A percentile compares a stretch with the other conserved stretches of the same genome.
These are phyloP conservation scores for Grus americana DNA, from an alignment of 2,113 vertebrate genomes.

Conservation along the genomic window DNA sequence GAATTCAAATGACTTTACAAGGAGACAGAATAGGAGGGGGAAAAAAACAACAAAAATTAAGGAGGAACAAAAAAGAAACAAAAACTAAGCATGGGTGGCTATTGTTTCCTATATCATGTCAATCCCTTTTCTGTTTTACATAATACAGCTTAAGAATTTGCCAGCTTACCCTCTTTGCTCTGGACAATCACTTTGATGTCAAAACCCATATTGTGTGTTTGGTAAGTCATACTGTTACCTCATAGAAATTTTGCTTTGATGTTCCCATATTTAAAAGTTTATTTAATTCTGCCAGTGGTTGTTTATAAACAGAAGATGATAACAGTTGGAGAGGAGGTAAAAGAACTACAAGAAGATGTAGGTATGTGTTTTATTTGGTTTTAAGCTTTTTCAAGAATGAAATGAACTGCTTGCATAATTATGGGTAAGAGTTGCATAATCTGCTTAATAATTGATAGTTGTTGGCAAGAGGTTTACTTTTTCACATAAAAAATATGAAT, in stretches of 20 bases:
- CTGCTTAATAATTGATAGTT: not conserved
- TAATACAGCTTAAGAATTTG: not conserved
- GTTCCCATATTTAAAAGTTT: not conserved
- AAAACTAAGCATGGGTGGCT: not conserved
- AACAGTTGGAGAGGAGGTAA: not conserved
- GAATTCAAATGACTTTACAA: not conserved
- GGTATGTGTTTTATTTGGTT: not conserved
- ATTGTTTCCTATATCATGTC: not conserved
- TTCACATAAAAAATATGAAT: not conserved
- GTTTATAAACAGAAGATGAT: not conserved
- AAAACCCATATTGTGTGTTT: not conserved
- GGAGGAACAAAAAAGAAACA: not conserved
- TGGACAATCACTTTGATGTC: not conserved
- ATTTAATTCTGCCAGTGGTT: not conserved
- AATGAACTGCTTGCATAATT: not conserved
- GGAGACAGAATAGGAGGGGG: not conserved
- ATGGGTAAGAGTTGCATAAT: not conserved
- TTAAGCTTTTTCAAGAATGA: not conserved
- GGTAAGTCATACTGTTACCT: not conserved
- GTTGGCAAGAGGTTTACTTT: not conserved
- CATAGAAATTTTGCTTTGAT: not conserved
- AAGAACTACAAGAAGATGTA: not conserved
- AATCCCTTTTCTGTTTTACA: not conserved
- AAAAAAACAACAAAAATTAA: not conserved
- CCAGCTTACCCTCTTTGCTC: not conserved